Conservation (phyloP, 2,113 vertebrate genomes). For the Nesoenas mayeri region DNA sequence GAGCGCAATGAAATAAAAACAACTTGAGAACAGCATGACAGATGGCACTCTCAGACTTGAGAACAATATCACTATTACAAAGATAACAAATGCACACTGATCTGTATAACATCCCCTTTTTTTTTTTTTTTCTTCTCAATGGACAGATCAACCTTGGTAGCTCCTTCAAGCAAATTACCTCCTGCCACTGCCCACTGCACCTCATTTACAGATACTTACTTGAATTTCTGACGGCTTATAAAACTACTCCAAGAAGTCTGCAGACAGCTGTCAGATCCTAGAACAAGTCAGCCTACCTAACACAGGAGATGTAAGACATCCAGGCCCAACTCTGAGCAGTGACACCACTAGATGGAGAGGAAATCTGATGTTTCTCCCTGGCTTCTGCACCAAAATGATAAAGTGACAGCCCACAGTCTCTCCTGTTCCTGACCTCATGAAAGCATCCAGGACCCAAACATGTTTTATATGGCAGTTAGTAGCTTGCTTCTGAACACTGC, state of each 20-base stretch:
- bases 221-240: neutral
- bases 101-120: neutral
- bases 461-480: neutral
- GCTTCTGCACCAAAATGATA: neutral
- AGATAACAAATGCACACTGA: neutral
- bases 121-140: neutral
- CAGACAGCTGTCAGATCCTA: neutral
- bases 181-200: neutral
- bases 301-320: neutral
- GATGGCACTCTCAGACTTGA: neutral
- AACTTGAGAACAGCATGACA: neutral
- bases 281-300: rapidly evolving
- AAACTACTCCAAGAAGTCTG: neutral
- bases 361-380: neutral
- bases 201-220: neutral
- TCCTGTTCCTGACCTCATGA: neutral
- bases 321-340: neutral
- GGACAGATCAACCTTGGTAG: neutral
- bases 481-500: neutral
- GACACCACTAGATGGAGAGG: neutral
- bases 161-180: neutral
- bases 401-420: neutral
- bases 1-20: neutral
- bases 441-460: neutral
- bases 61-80: neutral